phyloP scores from a whole-genome alignment of 1,140 invertebrate species.

The Drosophila teissieri region DNA sequence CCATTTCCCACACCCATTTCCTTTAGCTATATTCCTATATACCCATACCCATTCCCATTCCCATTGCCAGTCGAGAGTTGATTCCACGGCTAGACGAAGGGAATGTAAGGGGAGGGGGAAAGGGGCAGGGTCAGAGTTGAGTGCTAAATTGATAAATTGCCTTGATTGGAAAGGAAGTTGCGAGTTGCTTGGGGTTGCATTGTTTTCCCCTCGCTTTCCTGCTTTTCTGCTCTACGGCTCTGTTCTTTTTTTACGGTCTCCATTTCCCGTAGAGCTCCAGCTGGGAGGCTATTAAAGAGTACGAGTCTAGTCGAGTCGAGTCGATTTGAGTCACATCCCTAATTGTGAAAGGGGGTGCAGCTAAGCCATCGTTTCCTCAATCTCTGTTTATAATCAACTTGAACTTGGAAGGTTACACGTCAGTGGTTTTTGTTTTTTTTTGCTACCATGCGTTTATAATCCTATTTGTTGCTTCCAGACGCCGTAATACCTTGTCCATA shows the following conservation, averaged over 20 bases:
- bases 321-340: slow-evolving; percentile 42
- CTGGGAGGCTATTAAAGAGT: slow-evolving; percentile 50
- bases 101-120: neutral
- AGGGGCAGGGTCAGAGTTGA: slow-evolving; percentile 50
- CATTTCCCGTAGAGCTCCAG: slow-evolving; percentile 47
- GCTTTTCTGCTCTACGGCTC: slow-evolving; percentile 21
- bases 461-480: slow-evolving; percentile 5
- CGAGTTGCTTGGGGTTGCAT: slow-evolving; percentile 50
- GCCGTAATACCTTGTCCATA: neutral
- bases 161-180: slow-evolving; percentile 79
- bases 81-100: neutral
- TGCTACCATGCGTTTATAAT: neutral
- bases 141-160: slow-evolving; percentile 82
- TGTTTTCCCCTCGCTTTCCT: slow-evolving; percentile 41
- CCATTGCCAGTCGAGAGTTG: slow-evolving; percentile 12
- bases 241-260: slow-evolving; percentile 50
- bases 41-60: slow-evolving; percentile 4
- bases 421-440: neutral
- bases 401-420: slow-evolving; percentile 37
- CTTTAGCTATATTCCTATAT: neutral
- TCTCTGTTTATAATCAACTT: slow-evolving; percentile 36
- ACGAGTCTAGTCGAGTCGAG: slow-evolving; percentile 36
- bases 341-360: slow-evolving; percentile 19
- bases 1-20: slow-evolving; percentile 5
- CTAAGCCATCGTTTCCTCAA: slow-evolving; percentile 19